These are phyloP conservation scores for Lasiurus cinereus DNA, from an alignment of 2,113 vertebrate species.

Conservation along the genomic window DNA sequence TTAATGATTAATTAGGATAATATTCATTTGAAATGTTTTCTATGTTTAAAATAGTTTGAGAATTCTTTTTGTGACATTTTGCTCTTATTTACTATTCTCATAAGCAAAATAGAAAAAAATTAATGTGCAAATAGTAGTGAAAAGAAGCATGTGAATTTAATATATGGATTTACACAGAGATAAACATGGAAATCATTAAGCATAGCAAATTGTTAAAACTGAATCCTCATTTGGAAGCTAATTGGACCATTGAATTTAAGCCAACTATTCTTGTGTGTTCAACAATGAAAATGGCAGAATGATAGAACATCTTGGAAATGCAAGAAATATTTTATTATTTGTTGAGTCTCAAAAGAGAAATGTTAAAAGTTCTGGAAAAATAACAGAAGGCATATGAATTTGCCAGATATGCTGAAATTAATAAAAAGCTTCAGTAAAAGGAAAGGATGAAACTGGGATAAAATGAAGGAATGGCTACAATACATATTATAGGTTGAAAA, in stretches of 20 bases:
- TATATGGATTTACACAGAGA: conserved; percentile 25
- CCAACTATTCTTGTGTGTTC: conserved; percentile 56
- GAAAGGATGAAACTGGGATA: background rate
- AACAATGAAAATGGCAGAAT: conserved; percentile 61
- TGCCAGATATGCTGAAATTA: conserved; percentile 23
- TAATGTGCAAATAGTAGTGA: conserved; percentile 13
- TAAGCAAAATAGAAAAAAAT: conserved; percentile 54
- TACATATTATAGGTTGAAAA: background rate
- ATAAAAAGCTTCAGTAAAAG: background rate
- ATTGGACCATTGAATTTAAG: conserved; percentile 53
- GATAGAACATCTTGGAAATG: conserved; percentile 62
- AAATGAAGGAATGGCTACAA: background rate
- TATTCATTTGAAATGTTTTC: conserved; percentile 12
- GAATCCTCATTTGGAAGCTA: conserved; percentile 58
- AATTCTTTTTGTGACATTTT: background rate
- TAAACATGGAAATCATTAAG: conserved; percentile 67
- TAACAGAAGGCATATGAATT: conserved; percentile 32
- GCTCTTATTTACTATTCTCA: conserved; percentile 59
- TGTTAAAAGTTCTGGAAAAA: conserved; percentile 62
- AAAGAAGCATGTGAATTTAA: conserved; percentile 63
- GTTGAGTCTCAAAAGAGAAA: conserved; percentile 59
- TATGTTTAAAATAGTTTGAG: conserved; percentile 21
- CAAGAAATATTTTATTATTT: conserved; percentile 66
- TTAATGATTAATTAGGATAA: conserved; percentile 16
- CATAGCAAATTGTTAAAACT: conserved; percentile 54